Evolutionary conservation across 2,888 invertebrate genomes (phyloP).

Genomic region (Hemaris fuciformis): DNA sequence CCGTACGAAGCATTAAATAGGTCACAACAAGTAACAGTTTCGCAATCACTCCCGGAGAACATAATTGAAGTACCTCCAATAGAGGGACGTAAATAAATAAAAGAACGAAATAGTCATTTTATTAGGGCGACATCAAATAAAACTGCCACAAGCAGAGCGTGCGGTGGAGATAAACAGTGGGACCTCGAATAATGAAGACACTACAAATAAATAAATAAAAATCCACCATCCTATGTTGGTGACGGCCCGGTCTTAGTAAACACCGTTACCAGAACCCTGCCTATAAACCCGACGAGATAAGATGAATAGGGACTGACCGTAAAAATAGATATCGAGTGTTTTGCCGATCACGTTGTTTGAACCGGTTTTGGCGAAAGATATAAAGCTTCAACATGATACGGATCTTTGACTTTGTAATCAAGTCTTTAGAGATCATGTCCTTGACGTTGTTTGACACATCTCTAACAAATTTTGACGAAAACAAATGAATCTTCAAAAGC

Average conservation of each 20-base stretch:
- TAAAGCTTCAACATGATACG: slow-evolving; percentile 1
- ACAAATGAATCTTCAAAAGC: too few species aligned
- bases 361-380: slow-evolving; percentile 27
- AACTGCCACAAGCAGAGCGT: slow-evolving; percentile 32
- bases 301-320: slow-evolving; percentile 55
- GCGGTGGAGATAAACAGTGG: slow-evolving; percentile 32
- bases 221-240: slow-evolving; percentile 30
- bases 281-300: slow-evolving; percentile 65
- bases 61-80: slow-evolving; percentile 35
- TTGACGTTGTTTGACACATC: background rate
- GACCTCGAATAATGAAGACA: slow-evolving; percentile 39
- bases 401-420: slow-evolving; percentile 3
- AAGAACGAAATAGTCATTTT: slow-evolving; percentile 27
- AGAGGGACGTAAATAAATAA: slow-evolving; percentile 29
- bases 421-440: background rate
- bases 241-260: slow-evolving; percentile 48
- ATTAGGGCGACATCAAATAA: slow-evolving; percentile 34
- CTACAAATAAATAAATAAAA: slow-evolving; percentile 54
- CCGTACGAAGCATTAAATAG: slow-evolving; percentile 2
- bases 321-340: slow-evolving; percentile 56
- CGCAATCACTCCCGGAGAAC: slow-evolving; percentile 23
- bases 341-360: slow-evolving; percentile 42
- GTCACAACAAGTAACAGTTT: background rate
- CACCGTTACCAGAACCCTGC: slow-evolving; percentile 55
- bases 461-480: too few species aligned